Base-by-base conservation (phyloP, 2,113 vertebrate genomes). In the Bungarus multicinctus region DNA sequence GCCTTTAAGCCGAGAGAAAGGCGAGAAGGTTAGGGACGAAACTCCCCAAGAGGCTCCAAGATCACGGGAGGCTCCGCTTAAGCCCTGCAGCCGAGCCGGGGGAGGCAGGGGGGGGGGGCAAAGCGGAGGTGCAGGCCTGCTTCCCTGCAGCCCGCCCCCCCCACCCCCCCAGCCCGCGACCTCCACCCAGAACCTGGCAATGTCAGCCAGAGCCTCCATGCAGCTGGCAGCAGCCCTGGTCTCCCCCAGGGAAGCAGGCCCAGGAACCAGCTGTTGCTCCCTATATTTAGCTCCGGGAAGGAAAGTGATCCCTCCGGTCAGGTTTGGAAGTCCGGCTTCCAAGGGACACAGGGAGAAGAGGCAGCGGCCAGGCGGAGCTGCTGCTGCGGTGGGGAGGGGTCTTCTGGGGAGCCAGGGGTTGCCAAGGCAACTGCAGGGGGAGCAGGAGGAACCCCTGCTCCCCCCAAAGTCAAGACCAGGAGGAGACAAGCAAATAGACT, bases 221-320 rank as follows among this genome's bases (percentile, higher is more conserved):
- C 85, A 64, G 92, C 91, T 93, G 39, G 85, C 3, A 93, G 92
- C 18, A 20, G 74, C 89, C 86, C 30, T 23, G 50, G 89, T 0
- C 94, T 87, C 85, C 93, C 90, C 11, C 45, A 69, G 91, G 93
- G 90, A 88, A 53, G 39, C 39, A 88, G 2, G 92, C 43, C 2
- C 52, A 45, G 11, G 55, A 27, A 90, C 57, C 98, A 98, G 97
- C 97, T 98, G 97, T 97, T 90, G 94, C 93, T 89, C 90, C 52
- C 94, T 97, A 97, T 95, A 97, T 97, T 98, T 97, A 98, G 97
- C 96, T 95, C 95, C 0, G 95, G 39, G 8, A 60, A 95, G 96
- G 92, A 97, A 97, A 98, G 93, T 91, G 96, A 97, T 97, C 96
- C 94, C 95, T 55, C 43, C 43, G 23, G 93, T 12, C 89, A 22